Base-by-base conservation (phyloP, 2,113 vertebrate genomes). In the Taxidea taxus region DNA sequence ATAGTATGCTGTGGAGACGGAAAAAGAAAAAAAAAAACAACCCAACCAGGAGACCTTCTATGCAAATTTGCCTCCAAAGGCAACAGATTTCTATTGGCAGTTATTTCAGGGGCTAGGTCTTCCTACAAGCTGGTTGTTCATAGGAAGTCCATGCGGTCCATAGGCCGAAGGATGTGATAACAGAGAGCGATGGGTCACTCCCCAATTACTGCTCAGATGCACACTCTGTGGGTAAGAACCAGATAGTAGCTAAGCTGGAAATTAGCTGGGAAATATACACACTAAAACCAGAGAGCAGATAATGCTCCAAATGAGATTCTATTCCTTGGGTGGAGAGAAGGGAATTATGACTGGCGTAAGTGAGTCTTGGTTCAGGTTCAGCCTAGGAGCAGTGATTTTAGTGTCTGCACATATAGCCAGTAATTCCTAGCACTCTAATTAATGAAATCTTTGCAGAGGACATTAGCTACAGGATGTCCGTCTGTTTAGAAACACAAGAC, bases 51-150 rank as follows among this genome's bases (percentile, higher is more conserved):
- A 54, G 10, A 80, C 18, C 44, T 66, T 64, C 3, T 39, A 68
- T 84, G 96, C 81, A 98, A 97, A 97, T 96, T 92, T 94, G 47
- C 82, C 72, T 87, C 88, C 92, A 92, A 97, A 94, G 54, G 0
- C 0, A 54, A 96, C 0, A 3, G 85, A 97, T 88, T 44, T 93
- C 92, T 0, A 25, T 82, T 94, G 80, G 3, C 39, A 96, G 86
- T 77, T 89, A 97, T 95, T 97, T 42, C 96, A 29, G 77, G 56
- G 92, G 90, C 95, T 97, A 98, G 90, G 90, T 95, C 11, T 58
- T 81, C 49, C 42, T 49, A 31, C 58, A n/a, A 62, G 37, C 86
- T 96, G 93, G 90, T 81, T 98, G 97, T 98, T 98, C 81, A 88
- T 0, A 0, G 97, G 96, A 98, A 98, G 95, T 97, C 49, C 0